A percentile compares a stretch with the other conserved stretches of the same genome.
These are phyloP conservation scores for Oncorhynchus mykiss DNA, from an alignment of 2,113 vertebrate genomes.

Conservation along the genomic window DNA sequence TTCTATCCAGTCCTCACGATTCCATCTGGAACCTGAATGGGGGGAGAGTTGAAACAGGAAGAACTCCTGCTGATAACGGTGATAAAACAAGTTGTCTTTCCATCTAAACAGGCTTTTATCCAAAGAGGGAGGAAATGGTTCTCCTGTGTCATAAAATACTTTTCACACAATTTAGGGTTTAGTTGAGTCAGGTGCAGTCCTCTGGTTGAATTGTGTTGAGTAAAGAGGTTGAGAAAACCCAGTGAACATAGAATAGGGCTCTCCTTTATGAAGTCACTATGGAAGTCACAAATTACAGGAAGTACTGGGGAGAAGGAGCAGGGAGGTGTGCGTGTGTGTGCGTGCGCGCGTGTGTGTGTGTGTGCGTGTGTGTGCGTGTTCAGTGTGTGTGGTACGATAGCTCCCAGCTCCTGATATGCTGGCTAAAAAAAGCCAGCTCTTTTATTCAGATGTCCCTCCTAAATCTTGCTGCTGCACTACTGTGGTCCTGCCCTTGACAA, in stretches of 20 bases:
- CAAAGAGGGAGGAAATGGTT: slow-evolving; percentile 14
- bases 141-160: slow-evolving; percentile 14
- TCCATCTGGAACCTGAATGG: background rate
- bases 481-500: slow-evolving; percentile 67
- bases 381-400: slow-evolving; percentile 45
- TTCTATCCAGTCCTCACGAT: background rate
- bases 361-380: slow-evolving; percentile 29
- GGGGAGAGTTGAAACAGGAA: background rate
- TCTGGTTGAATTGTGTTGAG: slow-evolving; percentile 53
- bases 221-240: slow-evolving; percentile 50
- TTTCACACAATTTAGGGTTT: slow-evolving; percentile 31
- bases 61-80: slow-evolving; percentile 33
- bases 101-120: slow-evolving; percentile 16
- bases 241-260: slow-evolving; percentile 43
- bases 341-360: slow-evolving; percentile 35
- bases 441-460: slow-evolving; percentile 69
- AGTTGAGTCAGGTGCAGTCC: slow-evolving; percentile 53
- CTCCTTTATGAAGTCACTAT: slow-evolving; percentile 58
- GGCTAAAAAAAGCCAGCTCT: slow-evolving; percentile 42
- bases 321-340: slow-evolving; percentile 36
- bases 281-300: slow-evolving; percentile 63
- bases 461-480: slow-evolving; percentile 71
- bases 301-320: slow-evolving; percentile 26
- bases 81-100: slow-evolving; percentile 13
- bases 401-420: slow-evolving; percentile 55